Evolutionary conservation across 2,797 vertebrate species (phyloP).

Genomic region (Betta splendens): DNA sequence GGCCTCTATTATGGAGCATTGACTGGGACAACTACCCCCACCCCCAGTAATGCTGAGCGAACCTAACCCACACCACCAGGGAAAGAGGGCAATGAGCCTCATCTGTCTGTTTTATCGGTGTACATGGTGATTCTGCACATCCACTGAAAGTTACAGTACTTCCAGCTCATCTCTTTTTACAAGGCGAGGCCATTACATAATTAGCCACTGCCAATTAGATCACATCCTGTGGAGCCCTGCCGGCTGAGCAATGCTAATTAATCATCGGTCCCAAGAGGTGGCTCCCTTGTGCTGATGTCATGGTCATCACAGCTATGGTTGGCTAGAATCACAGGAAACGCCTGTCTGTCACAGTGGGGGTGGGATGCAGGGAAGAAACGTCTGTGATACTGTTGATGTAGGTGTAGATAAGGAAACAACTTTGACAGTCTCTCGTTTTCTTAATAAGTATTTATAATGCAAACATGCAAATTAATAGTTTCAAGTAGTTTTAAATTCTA

Average conservation of each 20-base stretch:
- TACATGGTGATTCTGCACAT: constrained; percentile 39
- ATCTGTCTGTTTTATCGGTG: constrained; percentile 27
- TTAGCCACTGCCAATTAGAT: constrained; percentile 71
- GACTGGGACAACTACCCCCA: constrained; percentile 55
- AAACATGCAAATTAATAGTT: too few species aligned
- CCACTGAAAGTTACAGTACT: constrained; percentile 56
- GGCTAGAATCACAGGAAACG: constrained; percentile 44
- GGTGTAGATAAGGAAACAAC: neutral
- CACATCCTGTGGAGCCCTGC: constrained; percentile 68
- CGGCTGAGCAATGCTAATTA: constrained; percentile 71
- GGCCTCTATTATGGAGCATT: constrained; percentile 44
- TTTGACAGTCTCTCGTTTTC: too few species aligned
- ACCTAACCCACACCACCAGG: constrained; percentile 30
- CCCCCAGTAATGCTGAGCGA: constrained; percentile 28
- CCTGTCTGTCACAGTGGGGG: constrained; percentile 21
- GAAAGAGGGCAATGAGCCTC: constrained; percentile 52
- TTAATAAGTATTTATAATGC: too few species aligned
- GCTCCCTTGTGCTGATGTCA: constrained; percentile 60
- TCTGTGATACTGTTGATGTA: neutral
- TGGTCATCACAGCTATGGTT: constrained; percentile 16
- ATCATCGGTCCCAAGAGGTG: constrained; percentile 68
- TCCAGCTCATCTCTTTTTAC: constrained; percentile 73
- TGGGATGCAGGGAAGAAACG: constrained; percentile 31
- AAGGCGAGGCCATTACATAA: constrained; percentile 71
- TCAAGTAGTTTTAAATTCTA: too few species aligned